phyloP scores from a whole-genome alignment of 2,888 invertebrate species.

The Fragum whitleyi region DNA sequence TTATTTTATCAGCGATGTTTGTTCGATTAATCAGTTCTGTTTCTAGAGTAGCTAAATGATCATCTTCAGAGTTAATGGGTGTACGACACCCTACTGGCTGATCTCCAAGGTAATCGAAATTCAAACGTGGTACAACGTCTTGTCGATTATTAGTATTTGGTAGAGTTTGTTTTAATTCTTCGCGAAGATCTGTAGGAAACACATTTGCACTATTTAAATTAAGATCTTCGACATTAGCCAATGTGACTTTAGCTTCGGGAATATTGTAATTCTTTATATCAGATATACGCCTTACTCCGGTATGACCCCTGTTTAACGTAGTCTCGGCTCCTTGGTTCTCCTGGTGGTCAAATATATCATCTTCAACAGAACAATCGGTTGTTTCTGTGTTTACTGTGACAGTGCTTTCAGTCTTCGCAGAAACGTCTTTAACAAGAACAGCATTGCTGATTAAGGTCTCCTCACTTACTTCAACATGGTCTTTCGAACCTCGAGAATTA shows the following conservation, averaged over 20 bases:
- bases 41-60: neutral
- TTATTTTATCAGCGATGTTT: neutral
- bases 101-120: neutral
- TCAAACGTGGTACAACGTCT: slow-evolving; percentile 15
- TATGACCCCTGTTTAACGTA: neutral
- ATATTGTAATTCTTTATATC: neutral
- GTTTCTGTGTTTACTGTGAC: neutral
- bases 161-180: slow-evolving; percentile 3
- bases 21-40: neutral
- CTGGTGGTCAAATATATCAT: slow-evolving; percentile 14
- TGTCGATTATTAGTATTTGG: neutral
- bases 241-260: neutral
- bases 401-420: slow-evolving; percentile 7
- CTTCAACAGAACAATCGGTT: slow-evolving; percentile 2
- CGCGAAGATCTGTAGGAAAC: neutral
- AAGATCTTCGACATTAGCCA: neutral
- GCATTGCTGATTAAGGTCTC: slow-evolving; percentile 11
- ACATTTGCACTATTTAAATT: neutral
- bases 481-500: neutral
- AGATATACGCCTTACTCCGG: neutral
- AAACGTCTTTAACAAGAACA: slow-evolving; percentile 20
- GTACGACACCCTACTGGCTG: neutral
- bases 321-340: neutral
- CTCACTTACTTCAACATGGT: neutral
- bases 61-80: slow-evolving; percentile 1